Base-by-base conservation (phyloP, 2,888 invertebrate species). In the Campopleginae sp. region DNA sequence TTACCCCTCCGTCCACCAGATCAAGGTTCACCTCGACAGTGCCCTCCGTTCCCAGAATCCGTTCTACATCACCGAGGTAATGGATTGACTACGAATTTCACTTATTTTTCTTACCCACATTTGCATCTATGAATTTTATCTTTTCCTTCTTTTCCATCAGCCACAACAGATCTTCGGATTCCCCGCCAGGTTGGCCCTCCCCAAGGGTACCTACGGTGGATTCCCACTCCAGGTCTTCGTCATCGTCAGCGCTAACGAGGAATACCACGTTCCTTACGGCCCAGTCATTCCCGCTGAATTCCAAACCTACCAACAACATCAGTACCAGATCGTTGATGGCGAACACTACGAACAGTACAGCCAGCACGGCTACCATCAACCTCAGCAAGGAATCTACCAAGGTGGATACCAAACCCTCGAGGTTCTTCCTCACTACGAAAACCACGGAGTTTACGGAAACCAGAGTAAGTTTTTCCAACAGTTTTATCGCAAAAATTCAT, bases 151-250 rank as follows among this genome's bases (percentile, higher is more conserved):
- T 38, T 72, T 51, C 72, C 2, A 93, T 68, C 94, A 95, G 91
- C 94, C 94, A 65, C 94, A 95, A 74, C 90, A 93, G 58, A 87
- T 93, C 88, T 95, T 95, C 85, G 95, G 95, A 61, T 95, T 95
- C 92, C 96, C 96, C 17, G 94, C 95, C 78, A 95, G 96, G 87
- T 93, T 96, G 77, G 91, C 95, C 90, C 93, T 97, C 81, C 96
- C 97, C 89, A 96, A 95, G 92, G 96, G 96, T 85, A 95, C 94
- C 87, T 92, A 93, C 89, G 95, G 94, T 80, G 96, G 96, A 86
- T 95, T 95, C 94, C 95, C 95, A 27, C 96, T 95, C 92, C 94
- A 96, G 86, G 91, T 96, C 80, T 94, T 95, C 93, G 95, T 95
- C 71, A 94, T 96, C 91, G 95, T 96, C 82, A 94, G 95, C 68